Base-by-base conservation (phyloP, 2,113 vertebrate genomes). In the Sinocyclocheilus grahami region DNA sequence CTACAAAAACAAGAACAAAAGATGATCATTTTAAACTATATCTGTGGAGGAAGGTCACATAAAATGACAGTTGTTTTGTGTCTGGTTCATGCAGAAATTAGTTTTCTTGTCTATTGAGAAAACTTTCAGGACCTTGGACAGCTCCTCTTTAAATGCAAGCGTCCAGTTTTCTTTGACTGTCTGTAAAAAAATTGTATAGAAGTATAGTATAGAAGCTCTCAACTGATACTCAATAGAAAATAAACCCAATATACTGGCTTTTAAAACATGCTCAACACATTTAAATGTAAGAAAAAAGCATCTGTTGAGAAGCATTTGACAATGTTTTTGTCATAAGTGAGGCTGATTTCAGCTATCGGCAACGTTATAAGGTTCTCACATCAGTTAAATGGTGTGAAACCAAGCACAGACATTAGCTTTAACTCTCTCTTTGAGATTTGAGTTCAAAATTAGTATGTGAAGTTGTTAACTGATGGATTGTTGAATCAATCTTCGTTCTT, bases 91-190 rank as follows among this genome's bases (percentile, higher is more conserved):
- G 42, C 42, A 42, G 42, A 8, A 42, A 42, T 42, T 9, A 9
- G 42, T 46, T 51, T 55, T 20, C 48, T 27, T 39, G 69, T 72
- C 8, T 14, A 78, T 33, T 55, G 24, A 58, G 2, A 48, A 24
- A 42, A 48, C 12, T 5, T 83, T 83, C 63, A 53, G 81, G 39
- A 53, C 63, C 42, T 33, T 37, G 42, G 63, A 83, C 24, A 83
- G 42, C 42, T 39, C 14, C 16, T 11, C 30, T 20, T 39, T 4
- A n/a, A n/a, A n/a, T n/a, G n/a, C n/a, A n/a, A n/a, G n/a, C n/a
- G n/a, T n/a, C n/a, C 1, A 8, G 20, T 39, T 39, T 72, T 71
- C 18, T 39, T 39, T 33, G 9, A 0, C 0, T 24, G 5, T 39
- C 20, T 39, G 20, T 22, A 37, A 58, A 1, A 58, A 33, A 2